Evolutionary conservation across 2,113 vertebrate species (phyloP).

Genomic region (Pheucticus melanocephalus): DNA sequence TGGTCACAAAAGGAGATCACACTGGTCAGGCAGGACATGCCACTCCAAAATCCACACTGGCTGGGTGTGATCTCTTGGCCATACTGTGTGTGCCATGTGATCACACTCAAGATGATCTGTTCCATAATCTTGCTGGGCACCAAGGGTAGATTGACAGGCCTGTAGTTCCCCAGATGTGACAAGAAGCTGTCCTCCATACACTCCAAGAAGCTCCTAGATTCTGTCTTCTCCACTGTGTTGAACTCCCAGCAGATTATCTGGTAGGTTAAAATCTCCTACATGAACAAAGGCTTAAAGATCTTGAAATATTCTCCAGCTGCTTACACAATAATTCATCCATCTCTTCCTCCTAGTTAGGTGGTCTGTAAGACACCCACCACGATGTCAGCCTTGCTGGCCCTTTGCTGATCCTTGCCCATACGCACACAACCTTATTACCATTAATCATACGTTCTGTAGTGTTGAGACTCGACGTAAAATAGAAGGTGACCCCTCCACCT

Average conservation of each 20-base stretch:
- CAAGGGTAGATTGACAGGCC: not conserved
- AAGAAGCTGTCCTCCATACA: not conserved
- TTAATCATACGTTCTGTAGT: fast-evolving
- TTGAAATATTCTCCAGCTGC: not conserved
- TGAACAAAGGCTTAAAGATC: not conserved
- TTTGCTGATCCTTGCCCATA: fast-evolving
- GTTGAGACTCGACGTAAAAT: not conserved
- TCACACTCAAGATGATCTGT: not conserved
- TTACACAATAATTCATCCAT: not conserved
- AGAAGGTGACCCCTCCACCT: not conserved
- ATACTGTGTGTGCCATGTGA: fast-evolving
- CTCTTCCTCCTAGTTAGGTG: not conserved
- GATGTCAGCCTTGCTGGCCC: not conserved
- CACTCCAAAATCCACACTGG: not conserved
- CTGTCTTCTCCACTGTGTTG: not conserved
- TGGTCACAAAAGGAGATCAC: not conserved
- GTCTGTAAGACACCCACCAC: not conserved
- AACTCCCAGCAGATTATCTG: not conserved
- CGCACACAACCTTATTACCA: not conserved
- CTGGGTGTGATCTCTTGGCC: no score
- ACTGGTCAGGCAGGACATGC: not conserved
- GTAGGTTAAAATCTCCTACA: not conserved
- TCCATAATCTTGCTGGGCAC: not conserved
- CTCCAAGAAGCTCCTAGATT: not conserved
- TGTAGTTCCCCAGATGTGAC: not conserved